Percentiles rank a stretch among this genome's conserved stretches.
Evolutionary conservation across 2,113 vertebrate genomes (phyloP).

Genomic region (Actenoides lindsayi): DNA sequence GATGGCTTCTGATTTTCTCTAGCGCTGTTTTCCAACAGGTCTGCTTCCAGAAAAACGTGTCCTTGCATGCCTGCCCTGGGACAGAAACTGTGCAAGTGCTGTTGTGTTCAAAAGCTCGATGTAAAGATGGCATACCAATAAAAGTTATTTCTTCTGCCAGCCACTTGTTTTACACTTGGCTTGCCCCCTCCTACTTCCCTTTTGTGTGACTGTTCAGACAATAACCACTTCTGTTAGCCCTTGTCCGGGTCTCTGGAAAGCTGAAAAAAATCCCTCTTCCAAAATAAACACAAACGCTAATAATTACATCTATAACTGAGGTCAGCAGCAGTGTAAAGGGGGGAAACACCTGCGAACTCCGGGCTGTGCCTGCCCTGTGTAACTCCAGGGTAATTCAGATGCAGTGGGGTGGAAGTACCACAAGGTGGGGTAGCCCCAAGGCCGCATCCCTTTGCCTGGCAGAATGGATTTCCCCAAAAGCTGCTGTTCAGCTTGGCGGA

Average conservation of each 20-base stretch:
- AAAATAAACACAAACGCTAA: no score
- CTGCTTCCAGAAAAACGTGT: neutral
- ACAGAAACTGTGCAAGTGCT: neutral
- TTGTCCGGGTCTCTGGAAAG: neutral
- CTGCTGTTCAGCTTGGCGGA: accelerated
- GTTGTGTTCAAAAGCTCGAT: accelerated
- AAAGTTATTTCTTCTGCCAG: neutral
- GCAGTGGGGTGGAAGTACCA: neutral
- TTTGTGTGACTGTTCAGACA: neutral
- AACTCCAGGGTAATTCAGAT: accelerated
- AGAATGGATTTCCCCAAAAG: accelerated
- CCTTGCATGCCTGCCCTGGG: neutral
- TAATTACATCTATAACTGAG: accelerated
- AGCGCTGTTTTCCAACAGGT: neutral
- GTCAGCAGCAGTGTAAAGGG: accelerated
- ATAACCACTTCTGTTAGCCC: accelerated
- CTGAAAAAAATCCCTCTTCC: accelerated
- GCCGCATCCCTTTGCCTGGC: accelerated
- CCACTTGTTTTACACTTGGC: neutral
- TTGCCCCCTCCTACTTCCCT: neutral
- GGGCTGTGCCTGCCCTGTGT: neutral
- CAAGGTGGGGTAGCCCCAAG: neutral
- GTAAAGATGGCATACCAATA: neutral
- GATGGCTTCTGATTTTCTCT: neutral
- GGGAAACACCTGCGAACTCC: accelerated